phyloP scores from a whole-genome alignment of 2,113 vertebrate species.

The Antigone vipio region DNA sequence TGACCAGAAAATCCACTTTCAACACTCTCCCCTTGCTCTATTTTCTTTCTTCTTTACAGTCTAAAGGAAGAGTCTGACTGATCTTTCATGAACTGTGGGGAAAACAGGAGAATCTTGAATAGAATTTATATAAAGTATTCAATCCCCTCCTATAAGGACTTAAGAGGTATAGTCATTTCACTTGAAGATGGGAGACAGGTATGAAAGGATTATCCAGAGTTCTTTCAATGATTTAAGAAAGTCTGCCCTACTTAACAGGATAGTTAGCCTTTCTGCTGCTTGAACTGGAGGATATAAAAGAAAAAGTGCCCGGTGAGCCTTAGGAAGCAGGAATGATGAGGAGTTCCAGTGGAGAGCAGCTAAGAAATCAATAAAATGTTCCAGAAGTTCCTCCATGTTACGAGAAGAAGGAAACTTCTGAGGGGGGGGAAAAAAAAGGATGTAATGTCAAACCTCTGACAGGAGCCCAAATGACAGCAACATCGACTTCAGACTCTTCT shows the following conservation, averaged over 20 bases:
- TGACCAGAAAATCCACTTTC: slow-evolving; percentile 41
- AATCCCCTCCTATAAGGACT: neutral
- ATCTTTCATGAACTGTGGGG: slow-evolving; percentile 1
- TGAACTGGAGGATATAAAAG: neutral
- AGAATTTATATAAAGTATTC: slow-evolving; percentile 13
- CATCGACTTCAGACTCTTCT: neutral
- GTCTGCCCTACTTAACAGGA: slow-evolving; percentile 33
- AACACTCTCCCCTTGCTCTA: neutral
- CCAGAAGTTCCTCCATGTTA: neutral
- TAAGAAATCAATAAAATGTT: neutral
- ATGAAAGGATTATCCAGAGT: slow-evolving; percentile 41
- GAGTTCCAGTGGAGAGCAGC: neutral
- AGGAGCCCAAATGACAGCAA: neutral
- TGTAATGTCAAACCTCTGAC: neutral
- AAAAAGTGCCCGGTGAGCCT: neutral
- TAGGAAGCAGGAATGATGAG: slow-evolving; percentile 13
- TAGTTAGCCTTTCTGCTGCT: neutral
- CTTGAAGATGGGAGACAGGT: slow-evolving; percentile 29
- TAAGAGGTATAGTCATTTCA: slow-evolving; percentile 29
- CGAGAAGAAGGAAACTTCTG: neutral
- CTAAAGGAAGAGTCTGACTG: slow-evolving; percentile 5
- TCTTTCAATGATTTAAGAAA: neutral
- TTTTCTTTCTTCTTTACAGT: slow-evolving; percentile 18
- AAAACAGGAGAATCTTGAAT: slow-evolving; percentile 22
- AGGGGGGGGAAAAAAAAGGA: neutral